Evolutionary conservation across 1,140 invertebrate species (phyloP), one percentile per base, ranked within the genome.

Genomic region (Gonatopus flavifemur): DNA sequence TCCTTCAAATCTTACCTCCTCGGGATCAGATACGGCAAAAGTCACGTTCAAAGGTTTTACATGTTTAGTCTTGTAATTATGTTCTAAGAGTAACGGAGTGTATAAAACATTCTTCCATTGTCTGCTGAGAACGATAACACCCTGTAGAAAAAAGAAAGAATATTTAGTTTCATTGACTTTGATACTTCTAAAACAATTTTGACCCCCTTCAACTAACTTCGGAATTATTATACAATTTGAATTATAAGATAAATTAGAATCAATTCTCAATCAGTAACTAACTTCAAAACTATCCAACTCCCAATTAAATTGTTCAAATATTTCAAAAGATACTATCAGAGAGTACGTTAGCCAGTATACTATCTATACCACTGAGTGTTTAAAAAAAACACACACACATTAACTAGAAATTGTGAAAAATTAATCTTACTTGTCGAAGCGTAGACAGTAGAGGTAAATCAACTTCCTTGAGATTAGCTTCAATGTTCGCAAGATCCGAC

Each of bases 21-120:
- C 87, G 25, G 87, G 81, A 66, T 91, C 85, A 0, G 91, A 90
- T 37, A 94, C 79, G 10, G 91, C 88, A 76, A 94, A 94, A 15
- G 90, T 91, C 9, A 95, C 90, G 70, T 93, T 94, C 43, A 93
- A 81, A 12, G 91, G 88, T 62, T 92, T 89, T 52, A 86, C 81
- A 28, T 89, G 79, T 68, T 91, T 88, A 40, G 84, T 87, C 80
- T 93, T 94, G 64, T 91, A 89, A 69, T 91, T 93, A 67, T 94
- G 90, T 62, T 96, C 92, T 40, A 94, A 81, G 25, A 96, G 77
- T 37, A 95, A 80, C 1, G 95, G 95, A 57, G 95, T 96, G 67
- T 97, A 96, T 2, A 98, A 77, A 3, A 94, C 90, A 72, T 95
- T 96, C 76, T 98, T 98, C 95, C 95, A 98, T 69, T 98, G 94